phyloP scores from a whole-genome alignment of 2,888 invertebrate species.

The Pharmacophagus antenor region DNA sequence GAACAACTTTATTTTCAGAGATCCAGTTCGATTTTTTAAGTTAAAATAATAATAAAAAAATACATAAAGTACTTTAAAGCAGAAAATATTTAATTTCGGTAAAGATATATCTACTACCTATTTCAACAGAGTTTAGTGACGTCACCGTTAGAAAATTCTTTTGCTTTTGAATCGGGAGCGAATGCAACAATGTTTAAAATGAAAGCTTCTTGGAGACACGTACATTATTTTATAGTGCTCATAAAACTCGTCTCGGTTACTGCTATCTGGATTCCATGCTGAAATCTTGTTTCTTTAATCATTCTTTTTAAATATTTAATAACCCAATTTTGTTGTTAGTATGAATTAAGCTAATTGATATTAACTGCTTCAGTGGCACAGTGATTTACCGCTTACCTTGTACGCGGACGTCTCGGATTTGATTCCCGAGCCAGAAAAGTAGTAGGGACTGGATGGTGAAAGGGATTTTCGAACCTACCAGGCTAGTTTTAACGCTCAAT shows the following conservation, averaged over 20 bases:
- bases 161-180: neutral
- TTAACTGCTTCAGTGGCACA: no score
- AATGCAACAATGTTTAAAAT: conserved; percentile 2
- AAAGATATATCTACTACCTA: neutral
- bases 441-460: no score
- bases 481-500: no score
- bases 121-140: neutral
- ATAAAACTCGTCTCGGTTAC: conserved; percentile 5
- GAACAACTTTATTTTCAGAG: no score
- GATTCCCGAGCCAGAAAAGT: no score
- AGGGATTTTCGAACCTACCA: no score
- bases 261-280: neutral
- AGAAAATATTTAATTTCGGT: neutral
- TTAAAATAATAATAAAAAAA: neutral
- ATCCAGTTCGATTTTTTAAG: neutral
- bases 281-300: neutral
- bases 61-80: no score
- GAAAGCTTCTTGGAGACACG: conserved; percentile 1
- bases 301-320: neutral
- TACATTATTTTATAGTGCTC: conserved; percentile 6
- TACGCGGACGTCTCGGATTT: no score
- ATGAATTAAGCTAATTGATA: neutral
- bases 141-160: neutral
- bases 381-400: no score
- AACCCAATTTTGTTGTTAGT: neutral